Percentiles rank a stretch among this genome's conserved stretches.
Conservation (phyloP, 1,140 invertebrate genomes). For the Brachionus plicatilis region DNA sequence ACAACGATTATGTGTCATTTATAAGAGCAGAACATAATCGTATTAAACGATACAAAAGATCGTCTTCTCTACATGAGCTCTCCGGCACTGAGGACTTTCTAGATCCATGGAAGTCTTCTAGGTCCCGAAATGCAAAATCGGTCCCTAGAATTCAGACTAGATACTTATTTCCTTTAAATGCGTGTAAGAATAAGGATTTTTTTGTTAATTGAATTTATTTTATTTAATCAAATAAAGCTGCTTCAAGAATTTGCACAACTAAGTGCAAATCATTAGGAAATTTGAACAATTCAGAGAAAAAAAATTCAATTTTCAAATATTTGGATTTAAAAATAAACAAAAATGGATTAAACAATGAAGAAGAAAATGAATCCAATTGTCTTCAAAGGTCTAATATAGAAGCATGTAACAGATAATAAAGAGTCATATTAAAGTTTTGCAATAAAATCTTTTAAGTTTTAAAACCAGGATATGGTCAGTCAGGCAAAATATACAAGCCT, state of each 20-base stretch:
- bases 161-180: conserved; percentile 93
- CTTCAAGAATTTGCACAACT: background rate
- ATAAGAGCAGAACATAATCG: background rate
- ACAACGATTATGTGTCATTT: background rate
- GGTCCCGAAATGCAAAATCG: conserved; percentile 82
- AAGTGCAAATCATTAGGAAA: background rate
- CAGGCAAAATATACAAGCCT: background rate
- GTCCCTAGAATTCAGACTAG: conserved; percentile 81
- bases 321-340: background rate
- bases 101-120: conserved; percentile 92
- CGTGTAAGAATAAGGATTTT: conserved; percentile 56
- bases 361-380: background rate
- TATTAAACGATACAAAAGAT: background rate
- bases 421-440: background rate
- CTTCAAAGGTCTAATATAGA: background rate
- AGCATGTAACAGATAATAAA: background rate
- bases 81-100: conserved; percentile 52
- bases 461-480: conserved; percentile 6
- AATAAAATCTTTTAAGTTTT: conserved; percentile 4
- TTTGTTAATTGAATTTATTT: background rate
- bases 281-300: background rate
- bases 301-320: background rate
- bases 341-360: background rate
- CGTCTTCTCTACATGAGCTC: background rate
- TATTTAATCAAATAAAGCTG: conserved; percentile 45